Base-by-base conservation (phyloP, 1,140 invertebrate species). In the Frieseomelitta varia region DNA sequence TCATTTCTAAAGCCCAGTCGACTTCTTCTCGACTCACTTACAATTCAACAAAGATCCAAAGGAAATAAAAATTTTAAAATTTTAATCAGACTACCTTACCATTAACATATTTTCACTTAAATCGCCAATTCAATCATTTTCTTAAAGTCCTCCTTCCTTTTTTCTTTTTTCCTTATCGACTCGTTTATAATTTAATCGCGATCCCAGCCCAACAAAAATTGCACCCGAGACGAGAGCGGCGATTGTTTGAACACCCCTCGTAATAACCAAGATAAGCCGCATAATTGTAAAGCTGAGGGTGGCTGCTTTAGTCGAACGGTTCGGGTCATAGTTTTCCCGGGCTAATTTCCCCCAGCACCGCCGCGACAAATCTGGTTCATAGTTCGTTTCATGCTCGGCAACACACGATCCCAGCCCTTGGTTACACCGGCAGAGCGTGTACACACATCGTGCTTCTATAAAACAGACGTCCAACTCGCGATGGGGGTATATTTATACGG, bases 321-420 rank as follows among this genome's bases (percentile, higher is more conserved):
- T 27, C n/a, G 8, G n/a, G 51, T 77, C 65, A 77, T 51, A 77
- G 75, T 77, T 21, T 30, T 65, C 39, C 30, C 58, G 4, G 58
- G 61, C 24, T 30, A 19, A 27, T 77, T 77, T 65, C 47, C 61
- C 47, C 61, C 39, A 8, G 72, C 72, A 55, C 24, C n/a, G 17
- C 27, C 12, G 58, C 58, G 61, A 77, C 75, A 77, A 77, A 77
- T 77, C 75, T 65, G 30, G 39, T 65, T 51, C 58, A 65, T 77
- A 27, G 75, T 51, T 51, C 27, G 75, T 63, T 77, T 77, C 63
- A 77, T 51, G 58, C 75, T 19, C n/a, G 34, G 24, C 39, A 51
- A 63, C 75, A 24, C 56, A 39, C 30, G 55, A 61, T 76, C 74
- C 30, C 17, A 47, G 24, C 75, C 58, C n/a, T 63, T 63, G 58